These are phyloP conservation scores for Pelodytes ibericus DNA, from an alignment of 2,797 vertebrate species.

Conservation along the genomic window DNA sequence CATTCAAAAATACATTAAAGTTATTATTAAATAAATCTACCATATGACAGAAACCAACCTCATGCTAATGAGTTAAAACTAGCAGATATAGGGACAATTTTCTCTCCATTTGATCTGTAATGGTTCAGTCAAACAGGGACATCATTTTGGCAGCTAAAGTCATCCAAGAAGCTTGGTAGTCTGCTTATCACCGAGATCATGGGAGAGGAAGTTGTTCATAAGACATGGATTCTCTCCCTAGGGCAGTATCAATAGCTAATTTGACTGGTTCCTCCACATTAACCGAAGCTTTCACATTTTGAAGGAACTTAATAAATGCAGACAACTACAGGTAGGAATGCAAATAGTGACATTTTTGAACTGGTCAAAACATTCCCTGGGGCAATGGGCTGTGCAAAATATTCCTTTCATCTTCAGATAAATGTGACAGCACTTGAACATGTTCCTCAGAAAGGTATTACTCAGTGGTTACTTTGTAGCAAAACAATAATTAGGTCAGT, in stretches of 20 bases:
- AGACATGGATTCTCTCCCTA: not conserved
- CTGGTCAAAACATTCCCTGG: slow-evolving; percentile 13
- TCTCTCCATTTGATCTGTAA: not conserved
- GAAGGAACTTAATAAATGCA: not conserved
- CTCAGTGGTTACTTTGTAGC: slow-evolving; percentile 4
- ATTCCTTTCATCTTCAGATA: slow-evolving; percentile 40
- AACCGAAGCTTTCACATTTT: not conserved
- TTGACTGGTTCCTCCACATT: not conserved
- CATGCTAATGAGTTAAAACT: too few species aligned
- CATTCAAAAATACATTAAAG: too few species aligned
- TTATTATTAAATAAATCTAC: too few species aligned
- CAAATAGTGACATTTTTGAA: not conserved
- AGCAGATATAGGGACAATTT: too few species aligned
- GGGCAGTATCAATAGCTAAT: not conserved
- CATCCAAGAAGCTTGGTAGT: not conserved
- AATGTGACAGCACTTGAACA: slow-evolving; percentile 12
- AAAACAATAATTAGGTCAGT: slow-evolving; percentile 48
- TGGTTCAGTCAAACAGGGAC: not conserved
- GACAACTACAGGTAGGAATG: not conserved
- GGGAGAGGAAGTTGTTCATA: not conserved
- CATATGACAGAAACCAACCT: too few species aligned
- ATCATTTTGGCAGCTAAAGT: not conserved
- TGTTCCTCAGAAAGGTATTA: not conserved
- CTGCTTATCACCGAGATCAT: not conserved
- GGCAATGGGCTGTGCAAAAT: slow-evolving; percentile 1